Conservation (phyloP, 1,140 invertebrate genomes). For the Tribolium castaneum region DNA sequence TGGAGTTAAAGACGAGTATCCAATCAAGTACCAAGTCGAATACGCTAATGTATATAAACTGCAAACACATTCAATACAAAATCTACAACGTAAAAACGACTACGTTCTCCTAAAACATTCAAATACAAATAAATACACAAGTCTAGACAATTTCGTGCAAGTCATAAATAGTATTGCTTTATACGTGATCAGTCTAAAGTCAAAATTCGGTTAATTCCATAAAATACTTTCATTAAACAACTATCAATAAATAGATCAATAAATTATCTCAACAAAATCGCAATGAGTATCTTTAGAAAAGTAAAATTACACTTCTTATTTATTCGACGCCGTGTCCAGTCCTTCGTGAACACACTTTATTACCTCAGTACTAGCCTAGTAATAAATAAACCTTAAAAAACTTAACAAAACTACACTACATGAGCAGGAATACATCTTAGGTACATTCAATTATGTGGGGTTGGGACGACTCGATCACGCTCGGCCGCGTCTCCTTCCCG, state of each 20-base stretch:
- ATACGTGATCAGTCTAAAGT: constrained; percentile 56
- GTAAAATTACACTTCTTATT: constrained; percentile 34
- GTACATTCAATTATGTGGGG: constrained; percentile 90
- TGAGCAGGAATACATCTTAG: constrained; percentile 67
- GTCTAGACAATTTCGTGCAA: constrained; percentile 45
- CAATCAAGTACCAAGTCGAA: constrained; percentile 15
- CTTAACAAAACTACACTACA: constrained; percentile 59
- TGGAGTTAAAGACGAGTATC: constrained; percentile 16
- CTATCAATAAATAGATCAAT: constrained; percentile 55
- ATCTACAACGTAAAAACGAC: constrained; percentile 43
- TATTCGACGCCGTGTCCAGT: constrained; percentile 18
- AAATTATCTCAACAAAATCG: constrained; percentile 52
- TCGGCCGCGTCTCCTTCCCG: constrained; percentile 76
- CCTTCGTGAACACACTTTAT: constrained; percentile 13
- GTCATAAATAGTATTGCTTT: constrained; percentile 54
- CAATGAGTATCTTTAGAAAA: constrained; percentile 55
- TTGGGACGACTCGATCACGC: constrained; percentile 86
- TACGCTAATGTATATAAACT: constrained; percentile 15
- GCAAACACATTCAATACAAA: constrained; percentile 48
- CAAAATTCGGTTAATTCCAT: constrained; percentile 55
- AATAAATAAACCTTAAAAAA: constrained; percentile 62
- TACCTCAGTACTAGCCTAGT: constrained; percentile 50
- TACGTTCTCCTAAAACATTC: constrained; percentile 46
- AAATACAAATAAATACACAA: constrained; percentile 47
- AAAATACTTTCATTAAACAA: constrained; percentile 50